phyloP scores from a whole-genome alignment of 2,888 invertebrate genomes.

The Drosophila rellima region DNA sequence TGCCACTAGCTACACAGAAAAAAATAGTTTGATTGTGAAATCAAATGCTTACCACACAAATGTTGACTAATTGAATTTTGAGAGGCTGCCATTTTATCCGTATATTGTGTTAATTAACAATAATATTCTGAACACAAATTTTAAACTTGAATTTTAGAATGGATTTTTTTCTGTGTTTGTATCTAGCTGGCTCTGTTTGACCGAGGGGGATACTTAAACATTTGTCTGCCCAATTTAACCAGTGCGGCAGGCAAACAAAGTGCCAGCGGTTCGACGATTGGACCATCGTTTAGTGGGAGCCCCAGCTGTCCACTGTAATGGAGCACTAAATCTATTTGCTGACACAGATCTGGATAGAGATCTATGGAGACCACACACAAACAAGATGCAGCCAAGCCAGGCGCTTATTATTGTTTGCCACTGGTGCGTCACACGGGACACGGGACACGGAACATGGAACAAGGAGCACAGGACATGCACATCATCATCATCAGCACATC shows the following conservation, averaged over 20 bases:
- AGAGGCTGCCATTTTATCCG: too few species aligned
- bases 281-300: conserved; percentile 30
- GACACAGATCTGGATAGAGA: conserved; percentile 57
- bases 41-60: too few species aligned
- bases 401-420: conserved; percentile 76
- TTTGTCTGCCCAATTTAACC: conserved; percentile 73
- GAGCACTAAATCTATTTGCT: conserved; percentile 68
- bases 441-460: conserved; percentile 9
- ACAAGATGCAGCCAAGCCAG: conserved; percentile 56
- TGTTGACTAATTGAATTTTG: too few species aligned
- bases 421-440: conserved; percentile 43
- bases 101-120: too few species aligned
- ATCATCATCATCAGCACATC: conserved; percentile 50
- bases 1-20: not conserved
- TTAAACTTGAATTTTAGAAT: too few species aligned
- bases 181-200: conserved; percentile 5
- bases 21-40: too few species aligned
- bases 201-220: conserved; percentile 48
- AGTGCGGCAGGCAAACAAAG: conserved; percentile 58
- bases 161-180: too few species aligned
- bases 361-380: conserved; percentile 40
- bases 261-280: conserved; percentile 36
- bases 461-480: conserved; percentile 8
- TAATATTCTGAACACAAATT: too few species aligned
- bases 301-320: conserved; percentile 60